These are phyloP conservation scores for Egretta garzetta DNA, from an alignment of 2,113 vertebrate genomes.

Conservation along the genomic window DNA sequence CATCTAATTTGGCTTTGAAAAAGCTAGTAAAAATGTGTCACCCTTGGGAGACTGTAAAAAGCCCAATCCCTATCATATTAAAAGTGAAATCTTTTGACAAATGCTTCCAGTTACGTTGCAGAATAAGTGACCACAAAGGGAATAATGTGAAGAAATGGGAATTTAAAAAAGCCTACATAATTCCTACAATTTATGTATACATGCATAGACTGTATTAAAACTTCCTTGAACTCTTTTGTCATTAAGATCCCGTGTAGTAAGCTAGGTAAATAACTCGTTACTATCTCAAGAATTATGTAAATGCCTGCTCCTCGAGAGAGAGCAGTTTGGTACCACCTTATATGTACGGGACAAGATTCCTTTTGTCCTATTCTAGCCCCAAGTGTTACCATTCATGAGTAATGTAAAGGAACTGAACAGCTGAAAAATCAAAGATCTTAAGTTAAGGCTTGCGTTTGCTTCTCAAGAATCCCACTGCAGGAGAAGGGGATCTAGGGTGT, in stretches of 20 bases:
- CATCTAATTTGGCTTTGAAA: conserved; percentile 54
- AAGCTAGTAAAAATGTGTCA: not conserved
- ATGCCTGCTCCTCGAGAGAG: not conserved
- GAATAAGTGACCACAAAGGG: conserved; percentile 57
- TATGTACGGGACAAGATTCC: not conserved
- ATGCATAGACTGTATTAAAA: not conserved
- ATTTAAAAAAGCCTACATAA: not conserved
- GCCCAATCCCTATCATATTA: not conserved
- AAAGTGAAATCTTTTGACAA: conserved; percentile 35
- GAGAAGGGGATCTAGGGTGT: not conserved
- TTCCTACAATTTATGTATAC: not conserved
- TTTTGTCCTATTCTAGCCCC: not conserved
- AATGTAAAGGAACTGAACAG: not conserved
- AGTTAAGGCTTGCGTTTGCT: not conserved
- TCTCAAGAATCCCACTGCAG: not conserved
- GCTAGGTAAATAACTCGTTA: not conserved
- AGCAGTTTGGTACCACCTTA: not conserved
- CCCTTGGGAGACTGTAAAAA: not conserved
- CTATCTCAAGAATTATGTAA: not conserved
- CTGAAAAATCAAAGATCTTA: not conserved
- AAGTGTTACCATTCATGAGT: not conserved
- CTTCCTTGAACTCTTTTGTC: not conserved
- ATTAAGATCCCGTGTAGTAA: not conserved
- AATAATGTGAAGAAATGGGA: conserved; percentile 9
- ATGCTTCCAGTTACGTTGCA: conserved; percentile 21